These are phyloP conservation scores for Lithobates sylvaticus DNA, from an alignment of 2,797 vertebrate species.

Conservation along the genomic window DNA sequence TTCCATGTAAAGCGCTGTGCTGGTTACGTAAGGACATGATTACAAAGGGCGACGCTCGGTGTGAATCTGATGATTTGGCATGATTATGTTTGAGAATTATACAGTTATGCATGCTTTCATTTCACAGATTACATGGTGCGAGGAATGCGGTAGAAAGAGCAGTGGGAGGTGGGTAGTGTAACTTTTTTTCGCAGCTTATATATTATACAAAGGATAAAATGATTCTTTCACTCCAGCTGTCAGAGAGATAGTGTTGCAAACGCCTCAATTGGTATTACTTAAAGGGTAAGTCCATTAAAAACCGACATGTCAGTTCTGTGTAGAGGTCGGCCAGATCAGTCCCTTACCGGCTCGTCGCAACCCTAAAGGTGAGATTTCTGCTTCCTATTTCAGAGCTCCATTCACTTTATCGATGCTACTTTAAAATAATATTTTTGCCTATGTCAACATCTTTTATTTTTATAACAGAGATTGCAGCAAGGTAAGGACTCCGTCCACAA, in stretches of 20 bases:
- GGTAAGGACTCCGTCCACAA: no score
- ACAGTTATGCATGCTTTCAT: not conserved
- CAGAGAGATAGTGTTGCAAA: not conserved
- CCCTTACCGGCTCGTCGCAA: no score
- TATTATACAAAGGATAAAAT: not conserved
- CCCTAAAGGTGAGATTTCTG: no score
- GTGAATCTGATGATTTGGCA: not conserved
- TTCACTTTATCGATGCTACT: no score
- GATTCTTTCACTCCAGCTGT: not conserved
- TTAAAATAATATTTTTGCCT: not conserved
- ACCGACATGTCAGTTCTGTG: no score
- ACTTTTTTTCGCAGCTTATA: not conserved
- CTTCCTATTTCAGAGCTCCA: no score
- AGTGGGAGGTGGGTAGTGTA: not conserved
- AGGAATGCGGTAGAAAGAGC: not conserved
- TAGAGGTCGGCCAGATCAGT: not conserved
- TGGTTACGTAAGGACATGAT: not conserved
- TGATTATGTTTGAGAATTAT: not conserved
- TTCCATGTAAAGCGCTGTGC: slow-evolving; percentile 6
- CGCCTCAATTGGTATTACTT: not conserved
- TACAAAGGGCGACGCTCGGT: not conserved
- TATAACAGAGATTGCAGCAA: not conserved
- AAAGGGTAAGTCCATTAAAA: not conserved
- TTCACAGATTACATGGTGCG: not conserved
- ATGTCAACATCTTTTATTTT: not conserved